phyloP scores from a whole-genome alignment of 2,888 invertebrate genomes.

The Axea sp. region DNA sequence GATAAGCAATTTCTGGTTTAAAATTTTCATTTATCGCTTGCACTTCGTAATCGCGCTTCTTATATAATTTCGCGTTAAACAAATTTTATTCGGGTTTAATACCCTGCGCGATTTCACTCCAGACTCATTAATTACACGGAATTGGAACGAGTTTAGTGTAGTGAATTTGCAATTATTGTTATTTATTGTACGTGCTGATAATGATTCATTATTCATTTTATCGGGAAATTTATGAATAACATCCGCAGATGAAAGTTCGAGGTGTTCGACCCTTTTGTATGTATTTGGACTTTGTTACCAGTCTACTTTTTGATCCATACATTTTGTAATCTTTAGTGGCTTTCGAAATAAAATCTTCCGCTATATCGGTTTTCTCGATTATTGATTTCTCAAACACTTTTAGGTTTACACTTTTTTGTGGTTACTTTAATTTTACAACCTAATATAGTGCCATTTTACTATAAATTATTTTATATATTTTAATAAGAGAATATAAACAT shows the following conservation, averaged over 20 bases:
- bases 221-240: conserved; percentile 4
- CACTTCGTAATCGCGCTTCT: neutral
- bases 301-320: neutral
- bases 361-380: too few species aligned
- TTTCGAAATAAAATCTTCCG: conserved; percentile 5
- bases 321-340: neutral
- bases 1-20: conserved; percentile 2
- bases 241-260: conserved; percentile 3
- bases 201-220: conserved; percentile 15
- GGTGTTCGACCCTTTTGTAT: conserved; percentile 12
- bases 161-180: conserved; percentile 27
- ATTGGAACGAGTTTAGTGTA: conserved; percentile 5
- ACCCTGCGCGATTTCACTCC: conserved; percentile 31
- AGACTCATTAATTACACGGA: conserved; percentile 33
- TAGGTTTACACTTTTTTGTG: too few species aligned
- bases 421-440: too few species aligned
- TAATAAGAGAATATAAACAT: too few species aligned
- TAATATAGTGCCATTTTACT: too few species aligned
- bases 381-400: too few species aligned
- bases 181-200: too few species aligned
- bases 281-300: neutral
- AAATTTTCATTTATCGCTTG: conserved; percentile 10
- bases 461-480: too few species aligned
- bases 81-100: conserved; percentile 43
- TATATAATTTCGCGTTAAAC: conserved; percentile 14